Evolutionary conservation across 2,113 vertebrate species (phyloP).

Genomic region (Ploceus nigricollis): DNA sequence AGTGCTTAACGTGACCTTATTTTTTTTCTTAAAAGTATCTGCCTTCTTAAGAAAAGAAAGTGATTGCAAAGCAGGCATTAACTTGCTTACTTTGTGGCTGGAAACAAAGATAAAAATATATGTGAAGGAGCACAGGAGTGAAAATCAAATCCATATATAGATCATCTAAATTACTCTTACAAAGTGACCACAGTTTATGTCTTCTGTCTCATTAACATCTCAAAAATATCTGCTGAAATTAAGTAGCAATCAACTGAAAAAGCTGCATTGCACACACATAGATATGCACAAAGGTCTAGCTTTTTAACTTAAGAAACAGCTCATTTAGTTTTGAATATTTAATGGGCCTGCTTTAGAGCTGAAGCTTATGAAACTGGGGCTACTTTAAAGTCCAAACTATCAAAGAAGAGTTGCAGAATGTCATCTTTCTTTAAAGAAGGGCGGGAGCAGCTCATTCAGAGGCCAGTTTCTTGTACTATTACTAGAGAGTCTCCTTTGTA

Average conservation of each 20-base stretch:
- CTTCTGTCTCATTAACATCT: background rate
- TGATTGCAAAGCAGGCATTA: background rate
- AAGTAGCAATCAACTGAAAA: background rate
- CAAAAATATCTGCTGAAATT: background rate
- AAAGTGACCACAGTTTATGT: background rate
- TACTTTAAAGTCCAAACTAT: background rate
- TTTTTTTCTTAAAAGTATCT: background rate
- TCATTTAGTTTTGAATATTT: background rate
- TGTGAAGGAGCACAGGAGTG: background rate
- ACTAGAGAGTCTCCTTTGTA: background rate
- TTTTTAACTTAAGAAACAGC: background rate
- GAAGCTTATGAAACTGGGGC: background rate
- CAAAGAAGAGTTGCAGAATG: background rate
- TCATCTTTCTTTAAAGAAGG: background rate
- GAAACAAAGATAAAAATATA: background rate
- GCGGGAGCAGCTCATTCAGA: background rate
- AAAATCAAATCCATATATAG: background rate
- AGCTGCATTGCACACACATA: background rate
- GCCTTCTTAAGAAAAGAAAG: background rate
- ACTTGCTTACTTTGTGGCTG: background rate
- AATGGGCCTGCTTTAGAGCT: background rate
- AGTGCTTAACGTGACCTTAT: background rate
- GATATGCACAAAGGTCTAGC: background rate
- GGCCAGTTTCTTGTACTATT: background rate
- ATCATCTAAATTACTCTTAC: background rate